Evolutionary conservation across 1,140 invertebrate genomes (phyloP), one percentile per base, ranked within the genome.

Genomic region (Drosophila seguyi): DNA sequence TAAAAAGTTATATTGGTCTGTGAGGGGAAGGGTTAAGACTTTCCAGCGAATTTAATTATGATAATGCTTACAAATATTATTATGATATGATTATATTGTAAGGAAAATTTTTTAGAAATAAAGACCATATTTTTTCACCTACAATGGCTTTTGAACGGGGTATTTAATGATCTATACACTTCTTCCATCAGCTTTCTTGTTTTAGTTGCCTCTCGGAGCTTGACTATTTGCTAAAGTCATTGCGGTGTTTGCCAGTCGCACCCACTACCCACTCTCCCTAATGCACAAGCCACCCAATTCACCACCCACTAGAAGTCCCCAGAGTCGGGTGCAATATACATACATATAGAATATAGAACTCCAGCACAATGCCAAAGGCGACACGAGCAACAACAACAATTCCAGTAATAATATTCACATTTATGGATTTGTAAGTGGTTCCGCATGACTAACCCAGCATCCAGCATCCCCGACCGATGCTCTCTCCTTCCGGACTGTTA

Each of bases 341-440:
- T 48, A n/a, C 29, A 53, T 36, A 36, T 53, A 53, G 50, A 52
- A 52, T 79, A 52, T 71, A 11, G 50, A 62, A 3, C 60, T 55
- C 59, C 71, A 75, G 60, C 79, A 76, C 81, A 80, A 91, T 78
- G 86, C 50, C 66, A 74, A 47, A 47, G 63, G 79, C 57, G 55
- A 45, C 56, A 68, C 62, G 38, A 68, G 48, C 67, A 83, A 18
- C 22, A 25, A 78, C 65, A 80, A 83, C 72, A 86, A 80, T 73
- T 87, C 88, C 72, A 79, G 83, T 85, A 85, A 91, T 79, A 82
- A 91, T 83, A 91, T 90, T 91, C 85, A 85, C 84, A 91, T 91
- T 91, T 91, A 85, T 85, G 78, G 77, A 81, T 81, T 88, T 91
- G 88, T 91, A 91, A 91, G 90, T 90, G 90, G 75, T 90, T 81